Conservation (phyloP, 2,113 vertebrate genomes). For the Pyrgilauda ruficollis region DNA sequence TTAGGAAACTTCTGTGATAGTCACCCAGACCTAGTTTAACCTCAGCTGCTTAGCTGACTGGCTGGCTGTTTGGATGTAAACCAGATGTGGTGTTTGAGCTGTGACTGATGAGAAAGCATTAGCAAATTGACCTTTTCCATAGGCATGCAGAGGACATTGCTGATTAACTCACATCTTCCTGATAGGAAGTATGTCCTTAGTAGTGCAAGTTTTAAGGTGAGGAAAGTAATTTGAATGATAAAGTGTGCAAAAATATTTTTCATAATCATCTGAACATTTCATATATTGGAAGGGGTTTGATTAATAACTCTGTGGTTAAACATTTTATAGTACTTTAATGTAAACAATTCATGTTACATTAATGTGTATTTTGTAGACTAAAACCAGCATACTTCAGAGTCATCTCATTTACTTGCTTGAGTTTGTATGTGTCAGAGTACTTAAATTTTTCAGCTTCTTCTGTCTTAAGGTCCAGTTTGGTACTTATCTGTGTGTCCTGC, state of each 20-base stretch:
- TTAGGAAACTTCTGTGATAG: background rate
- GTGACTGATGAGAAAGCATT: background rate
- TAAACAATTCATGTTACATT: background rate
- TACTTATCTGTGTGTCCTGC: slow-evolving; percentile 2
- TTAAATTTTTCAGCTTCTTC: slow-evolving; percentile 29
- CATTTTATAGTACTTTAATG: background rate
- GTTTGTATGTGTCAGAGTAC: background rate
- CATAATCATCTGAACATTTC: background rate
- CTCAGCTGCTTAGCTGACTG: background rate
- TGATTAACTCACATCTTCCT: background rate
- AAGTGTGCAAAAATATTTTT: background rate
- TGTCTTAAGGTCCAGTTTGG: background rate
- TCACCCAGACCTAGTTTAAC: background rate
- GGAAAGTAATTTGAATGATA: background rate
- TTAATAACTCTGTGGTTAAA: slow-evolving; percentile 11
- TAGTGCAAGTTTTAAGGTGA: background rate
- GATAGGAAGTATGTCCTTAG: background rate
- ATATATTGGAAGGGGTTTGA: background rate
- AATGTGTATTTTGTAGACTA: background rate
- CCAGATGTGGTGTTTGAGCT: background rate
- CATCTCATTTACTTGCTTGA: background rate
- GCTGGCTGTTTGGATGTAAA: background rate
- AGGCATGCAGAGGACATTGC: background rate
- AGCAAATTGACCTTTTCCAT: background rate
- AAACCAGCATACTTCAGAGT: background rate